Percentiles rank a stretch among this genome's conserved stretches.
Evolutionary conservation across 2,888 invertebrate species (phyloP).

Genomic region (Cantharis nigra): DNA sequence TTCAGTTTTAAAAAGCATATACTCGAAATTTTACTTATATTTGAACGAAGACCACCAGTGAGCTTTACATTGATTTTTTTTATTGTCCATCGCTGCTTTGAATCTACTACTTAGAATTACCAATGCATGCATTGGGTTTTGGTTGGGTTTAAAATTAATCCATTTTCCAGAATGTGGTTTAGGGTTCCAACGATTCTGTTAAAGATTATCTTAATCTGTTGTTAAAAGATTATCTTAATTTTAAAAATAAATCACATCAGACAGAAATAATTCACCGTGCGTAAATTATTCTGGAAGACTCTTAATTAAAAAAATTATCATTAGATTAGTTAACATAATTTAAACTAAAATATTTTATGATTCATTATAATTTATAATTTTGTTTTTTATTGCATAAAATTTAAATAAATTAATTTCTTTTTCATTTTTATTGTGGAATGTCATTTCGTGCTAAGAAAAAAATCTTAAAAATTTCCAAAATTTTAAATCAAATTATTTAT

Average conservation of each 20-base stretch:
- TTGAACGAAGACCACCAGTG: too few species aligned
- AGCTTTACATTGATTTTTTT: too few species aligned
- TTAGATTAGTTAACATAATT: background rate
- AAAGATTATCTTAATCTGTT: background rate
- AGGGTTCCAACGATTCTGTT: too few species aligned
- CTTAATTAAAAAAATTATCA: background rate
- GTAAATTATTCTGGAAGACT: background rate
- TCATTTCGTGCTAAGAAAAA: background rate
- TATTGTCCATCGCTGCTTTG: too few species aligned
- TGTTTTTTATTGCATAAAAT: background rate
- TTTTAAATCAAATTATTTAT: background rate
- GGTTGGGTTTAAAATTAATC: too few species aligned
- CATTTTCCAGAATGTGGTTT: too few species aligned
- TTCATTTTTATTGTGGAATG: background rate
- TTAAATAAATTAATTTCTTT: background rate
- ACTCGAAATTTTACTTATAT: too few species aligned
- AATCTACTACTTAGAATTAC: too few species aligned
- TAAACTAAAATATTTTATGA: background rate
- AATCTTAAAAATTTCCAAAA: background rate
- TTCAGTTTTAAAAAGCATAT: too few species aligned
- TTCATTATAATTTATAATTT: background rate
- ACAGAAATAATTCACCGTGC: background rate
- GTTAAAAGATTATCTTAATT: background rate
- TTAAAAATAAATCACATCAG: background rate
- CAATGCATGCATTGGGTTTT: too few species aligned